phyloP scores from a whole-genome alignment of 2,113 vertebrate genomes.

The Terrapene triunguis region DNA sequence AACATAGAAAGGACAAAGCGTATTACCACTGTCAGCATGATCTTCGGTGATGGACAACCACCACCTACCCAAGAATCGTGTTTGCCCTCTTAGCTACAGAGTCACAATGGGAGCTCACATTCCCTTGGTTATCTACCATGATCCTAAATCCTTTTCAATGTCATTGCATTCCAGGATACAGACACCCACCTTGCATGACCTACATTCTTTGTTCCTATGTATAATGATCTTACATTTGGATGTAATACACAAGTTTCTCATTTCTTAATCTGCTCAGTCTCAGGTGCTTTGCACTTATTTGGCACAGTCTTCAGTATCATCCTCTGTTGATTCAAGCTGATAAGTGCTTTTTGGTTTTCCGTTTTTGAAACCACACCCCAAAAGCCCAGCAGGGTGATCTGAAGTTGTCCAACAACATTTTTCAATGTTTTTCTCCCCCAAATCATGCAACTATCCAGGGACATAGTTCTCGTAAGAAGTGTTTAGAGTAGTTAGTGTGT shows the following conservation, averaged over 20 bases:
- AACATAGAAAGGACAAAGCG: not conserved
- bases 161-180: not conserved
- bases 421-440: not conserved
- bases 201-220: not conserved
- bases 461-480: not conserved
- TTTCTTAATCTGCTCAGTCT: not conserved
- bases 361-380: not conserved
- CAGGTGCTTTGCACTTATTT: not conserved
- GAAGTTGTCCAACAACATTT: not conserved
- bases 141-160: not conserved
- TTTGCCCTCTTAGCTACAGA: not conserved
- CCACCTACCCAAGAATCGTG: not conserved
- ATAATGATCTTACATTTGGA: not conserved
- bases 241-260: not conserved
- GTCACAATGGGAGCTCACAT: not conserved
- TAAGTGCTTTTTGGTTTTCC: not conserved
- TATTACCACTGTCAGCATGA: not conserved
- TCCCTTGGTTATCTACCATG: not conserved
- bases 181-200: not conserved
- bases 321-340: not conserved
- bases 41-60: not conserved
- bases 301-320: not conserved
- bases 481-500: not conserved
- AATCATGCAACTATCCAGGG: not conserved
- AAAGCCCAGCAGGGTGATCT: not conserved